A percentile compares a stretch with the other conserved stretches of the same genome.
phyloP scores from a whole-genome alignment of 2,113 vertebrate genomes.

The Platanista minor region DNA sequence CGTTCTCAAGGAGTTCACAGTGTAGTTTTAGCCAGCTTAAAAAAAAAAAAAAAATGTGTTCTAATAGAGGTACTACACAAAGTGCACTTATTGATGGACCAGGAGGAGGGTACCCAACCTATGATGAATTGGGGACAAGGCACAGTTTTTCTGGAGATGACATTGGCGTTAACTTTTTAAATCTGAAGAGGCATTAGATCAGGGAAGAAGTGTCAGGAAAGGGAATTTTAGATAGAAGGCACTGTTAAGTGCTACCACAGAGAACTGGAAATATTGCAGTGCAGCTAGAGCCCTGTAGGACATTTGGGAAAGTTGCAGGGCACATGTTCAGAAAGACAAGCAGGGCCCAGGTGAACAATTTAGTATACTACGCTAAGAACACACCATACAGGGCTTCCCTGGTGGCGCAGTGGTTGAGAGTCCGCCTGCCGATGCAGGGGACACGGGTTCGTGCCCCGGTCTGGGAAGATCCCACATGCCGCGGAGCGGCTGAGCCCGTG shows the following conservation, averaged over 20 bases:
- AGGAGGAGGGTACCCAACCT: neutral
- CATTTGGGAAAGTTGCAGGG: neutral
- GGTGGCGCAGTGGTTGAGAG: too few relatives aligned
- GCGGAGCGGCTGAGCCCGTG: too few relatives aligned
- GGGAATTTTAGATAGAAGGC: neutral
- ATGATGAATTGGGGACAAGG: neutral
- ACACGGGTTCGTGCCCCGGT: too few relatives aligned
- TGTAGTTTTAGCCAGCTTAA: neutral
- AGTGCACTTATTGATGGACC: neutral
- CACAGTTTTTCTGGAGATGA: neutral
- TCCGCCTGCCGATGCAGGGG: too few relatives aligned
- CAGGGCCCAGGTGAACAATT: neutral
- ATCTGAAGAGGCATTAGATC: neutral
- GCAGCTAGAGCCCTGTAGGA: neutral
- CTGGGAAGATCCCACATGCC: too few relatives aligned
- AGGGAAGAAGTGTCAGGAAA: neutral
- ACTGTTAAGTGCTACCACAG: neutral
- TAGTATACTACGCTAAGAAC: neutral
- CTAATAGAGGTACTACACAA: neutral
- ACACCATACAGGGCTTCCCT: neutral
- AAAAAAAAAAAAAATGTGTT: neutral
- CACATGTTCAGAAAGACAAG: neutral
- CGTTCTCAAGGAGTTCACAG: neutral
- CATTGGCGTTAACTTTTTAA: neutral
- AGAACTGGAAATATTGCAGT: neutral